Evolutionary conservation across 2,113 vertebrate genomes (phyloP).

Genomic region (Salvelinus namaycush): DNA sequence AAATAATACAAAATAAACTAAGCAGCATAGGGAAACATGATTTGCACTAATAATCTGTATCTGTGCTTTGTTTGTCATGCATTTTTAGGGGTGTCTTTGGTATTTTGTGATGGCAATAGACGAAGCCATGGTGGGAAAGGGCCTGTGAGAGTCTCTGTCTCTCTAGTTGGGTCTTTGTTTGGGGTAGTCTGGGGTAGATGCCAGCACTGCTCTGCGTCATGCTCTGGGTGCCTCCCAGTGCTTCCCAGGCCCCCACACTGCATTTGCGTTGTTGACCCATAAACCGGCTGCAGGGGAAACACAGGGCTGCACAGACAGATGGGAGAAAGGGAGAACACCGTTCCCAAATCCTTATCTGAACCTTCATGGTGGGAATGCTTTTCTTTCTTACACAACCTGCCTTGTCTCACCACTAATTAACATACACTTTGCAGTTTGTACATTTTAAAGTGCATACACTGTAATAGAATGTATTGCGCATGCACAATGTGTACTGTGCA

Average conservation of each 20-base stretch:
- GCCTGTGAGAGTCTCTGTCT: neutral
- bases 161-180: slow-evolving; percentile 1
- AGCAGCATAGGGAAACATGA: neutral
- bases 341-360: neutral
- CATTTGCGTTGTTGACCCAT: slow-evolving; percentile 16
- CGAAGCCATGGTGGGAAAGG: neutral
- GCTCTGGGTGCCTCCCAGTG: neutral
- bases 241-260: neutral
- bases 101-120: neutral
- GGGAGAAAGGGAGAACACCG: neutral
- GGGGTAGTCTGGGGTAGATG: slow-evolving; percentile 12
- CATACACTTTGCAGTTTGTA: too few relatives aligned
- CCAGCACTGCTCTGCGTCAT: slow-evolving; percentile 6
- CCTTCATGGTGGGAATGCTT: neutral
- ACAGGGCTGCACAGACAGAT: neutral
- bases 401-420: neutral
- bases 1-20: neutral
- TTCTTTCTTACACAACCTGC: neutral
- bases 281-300: slow-evolving; percentile 5
- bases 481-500: too few relatives aligned
- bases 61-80: neutral
- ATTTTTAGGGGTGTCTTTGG: neutral
- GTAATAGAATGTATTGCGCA: too few relatives aligned
- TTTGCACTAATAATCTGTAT: neutral
- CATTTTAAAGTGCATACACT: too few relatives aligned